Conservation (phyloP, 2,113 vertebrate genomes). For the Lontra canadensis region DNA sequence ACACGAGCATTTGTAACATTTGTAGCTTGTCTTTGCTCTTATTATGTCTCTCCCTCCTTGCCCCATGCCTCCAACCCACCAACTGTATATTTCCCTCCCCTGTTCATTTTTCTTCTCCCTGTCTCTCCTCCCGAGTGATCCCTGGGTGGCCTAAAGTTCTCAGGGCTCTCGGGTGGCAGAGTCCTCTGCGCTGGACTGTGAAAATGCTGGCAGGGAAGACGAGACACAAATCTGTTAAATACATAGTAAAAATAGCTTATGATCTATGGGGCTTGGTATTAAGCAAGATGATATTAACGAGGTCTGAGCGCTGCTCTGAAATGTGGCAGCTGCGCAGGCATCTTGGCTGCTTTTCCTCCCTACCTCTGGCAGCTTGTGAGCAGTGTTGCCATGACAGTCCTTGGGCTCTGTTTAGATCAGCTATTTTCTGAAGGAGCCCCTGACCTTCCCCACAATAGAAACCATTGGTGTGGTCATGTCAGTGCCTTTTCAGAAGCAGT, state of each 20-base stretch:
- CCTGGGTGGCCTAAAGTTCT: not conserved
- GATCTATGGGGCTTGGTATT: constrained; percentile 65
- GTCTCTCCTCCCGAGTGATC: not conserved
- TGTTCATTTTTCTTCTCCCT: not conserved
- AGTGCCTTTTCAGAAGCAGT: constrained; percentile 6
- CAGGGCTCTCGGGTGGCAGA: not conserved
- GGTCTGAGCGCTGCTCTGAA: constrained; percentile 68
- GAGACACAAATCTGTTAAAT: constrained; percentile 54
- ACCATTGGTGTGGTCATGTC: constrained; percentile 46
- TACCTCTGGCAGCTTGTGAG: constrained; percentile 67
- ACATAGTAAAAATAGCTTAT: constrained; percentile 74
- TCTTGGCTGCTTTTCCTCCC: constrained; percentile 57
- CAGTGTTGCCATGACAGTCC: constrained; percentile 70
- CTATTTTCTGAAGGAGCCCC: constrained; percentile 78
- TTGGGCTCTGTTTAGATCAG: constrained; percentile 76
- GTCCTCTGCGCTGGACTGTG: not conserved
- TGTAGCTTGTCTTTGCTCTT: not conserved
- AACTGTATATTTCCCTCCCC: not conserved
- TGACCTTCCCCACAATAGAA: constrained; percentile 77
- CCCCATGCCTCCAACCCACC: not conserved
- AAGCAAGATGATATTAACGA: constrained; percentile 72
- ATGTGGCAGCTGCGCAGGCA: constrained; percentile 69
- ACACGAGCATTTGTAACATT: not conserved
- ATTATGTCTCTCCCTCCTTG: not conserved
- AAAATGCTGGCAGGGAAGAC: constrained; percentile 24